These are phyloP conservation scores for Mastomys natalensis DNA, from an alignment of 2,113 vertebrate species.

Conservation along the genomic window DNA sequence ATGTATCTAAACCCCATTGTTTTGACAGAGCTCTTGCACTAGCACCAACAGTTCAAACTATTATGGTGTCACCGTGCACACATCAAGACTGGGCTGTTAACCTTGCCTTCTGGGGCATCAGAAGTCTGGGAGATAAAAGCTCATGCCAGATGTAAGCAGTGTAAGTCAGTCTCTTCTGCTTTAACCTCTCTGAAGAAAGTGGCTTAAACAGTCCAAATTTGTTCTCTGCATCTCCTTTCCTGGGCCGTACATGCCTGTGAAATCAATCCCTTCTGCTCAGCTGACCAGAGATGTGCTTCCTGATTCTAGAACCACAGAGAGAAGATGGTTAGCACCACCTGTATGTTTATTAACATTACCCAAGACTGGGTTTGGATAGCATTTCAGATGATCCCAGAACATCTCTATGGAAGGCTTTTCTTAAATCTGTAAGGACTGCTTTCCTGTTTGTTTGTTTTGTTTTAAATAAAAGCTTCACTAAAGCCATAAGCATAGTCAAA, in stretches of 20 bases:
- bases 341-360: neutral
- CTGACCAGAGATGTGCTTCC: neutral
- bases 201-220: neutral
- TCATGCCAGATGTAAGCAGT: accelerated
- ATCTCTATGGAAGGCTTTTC: neutral
- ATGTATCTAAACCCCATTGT: too few relatives aligned
- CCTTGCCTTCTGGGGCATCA: neutral
- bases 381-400: neutral
- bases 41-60: neutral
- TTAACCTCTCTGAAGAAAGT: neutral
- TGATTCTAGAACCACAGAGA: neutral
- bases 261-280: neutral
- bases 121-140: neutral
- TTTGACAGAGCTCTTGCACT: neutral
- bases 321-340: neutral
- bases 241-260: neutral
- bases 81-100: too few relatives aligned
- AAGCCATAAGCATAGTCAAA: neutral
- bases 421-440: neutral
- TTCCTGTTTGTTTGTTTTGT: neutral
- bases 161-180: neutral
- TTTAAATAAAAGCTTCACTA: neutral
- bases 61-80: neutral
- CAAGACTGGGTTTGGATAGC: neutral
- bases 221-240: neutral